These are phyloP conservation scores for Andricus quercusramuli DNA, from an alignment of 2,888 invertebrate genomes.

Conservation along the genomic window DNA sequence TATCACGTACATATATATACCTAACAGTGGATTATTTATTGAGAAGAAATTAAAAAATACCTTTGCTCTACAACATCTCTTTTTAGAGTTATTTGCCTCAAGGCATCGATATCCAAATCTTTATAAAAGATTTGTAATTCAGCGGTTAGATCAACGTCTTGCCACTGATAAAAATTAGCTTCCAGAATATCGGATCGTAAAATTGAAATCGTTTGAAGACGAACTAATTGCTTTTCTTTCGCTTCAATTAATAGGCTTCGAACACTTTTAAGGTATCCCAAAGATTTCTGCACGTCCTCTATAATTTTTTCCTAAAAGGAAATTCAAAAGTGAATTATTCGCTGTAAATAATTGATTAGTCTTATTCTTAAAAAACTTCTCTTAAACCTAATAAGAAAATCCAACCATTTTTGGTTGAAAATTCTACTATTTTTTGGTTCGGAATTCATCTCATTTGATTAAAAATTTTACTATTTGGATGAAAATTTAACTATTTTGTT, in stretches of 20 bases:
- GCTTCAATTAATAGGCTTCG: slow-evolving; percentile 58
- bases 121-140: slow-evolving; percentile 68
- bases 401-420: too few relatives aligned
- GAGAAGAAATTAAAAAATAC: slow-evolving; percentile 50
- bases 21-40: background rate
- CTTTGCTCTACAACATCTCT: slow-evolving; percentile 68
- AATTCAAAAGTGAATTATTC: slow-evolving; percentile 25
- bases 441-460: too few relatives aligned
- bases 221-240: slow-evolving; percentile 60
- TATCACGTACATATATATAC: background rate
- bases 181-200: slow-evolving; percentile 57
- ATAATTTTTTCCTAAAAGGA: slow-evolving; percentile 62
- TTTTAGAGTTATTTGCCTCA: slow-evolving; percentile 70
- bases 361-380: too few relatives aligned
- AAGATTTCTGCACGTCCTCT: slow-evolving; percentile 66
- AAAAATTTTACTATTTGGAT: too few relatives aligned
- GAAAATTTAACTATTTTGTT: too few relatives aligned
- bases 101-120: slow-evolving; percentile 65
- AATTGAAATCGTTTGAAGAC: slow-evolving; percentile 61
- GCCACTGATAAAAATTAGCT: slow-evolving; percentile 51
- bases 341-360: background rate
- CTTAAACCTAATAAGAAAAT: too few relatives aligned
- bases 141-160: slow-evolving; percentile 59
- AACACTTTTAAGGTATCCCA: slow-evolving; percentile 65
- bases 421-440: too few relatives aligned